Evolutionary conservation across 1,140 invertebrate species (phyloP).

Genomic region (Rhizoglyphus robini): DNA sequence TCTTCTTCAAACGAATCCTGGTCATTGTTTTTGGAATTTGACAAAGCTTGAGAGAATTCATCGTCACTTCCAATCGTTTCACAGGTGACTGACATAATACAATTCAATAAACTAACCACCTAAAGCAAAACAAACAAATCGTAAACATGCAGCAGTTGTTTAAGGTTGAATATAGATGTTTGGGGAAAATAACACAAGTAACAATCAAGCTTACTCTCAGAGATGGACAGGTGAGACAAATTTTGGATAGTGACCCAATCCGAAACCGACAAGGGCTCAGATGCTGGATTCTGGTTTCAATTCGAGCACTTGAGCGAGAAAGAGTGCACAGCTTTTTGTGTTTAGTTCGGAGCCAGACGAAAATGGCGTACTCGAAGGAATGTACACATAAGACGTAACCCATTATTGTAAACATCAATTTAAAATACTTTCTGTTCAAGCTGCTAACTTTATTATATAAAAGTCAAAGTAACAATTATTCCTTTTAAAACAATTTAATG

Average conservation of each 20-base stretch:
- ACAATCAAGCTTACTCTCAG: no score
- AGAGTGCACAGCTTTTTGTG: no score
- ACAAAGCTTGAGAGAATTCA: background rate
- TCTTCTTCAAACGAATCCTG: constrained; percentile 17
- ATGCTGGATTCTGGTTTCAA: no score
- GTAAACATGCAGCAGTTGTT: background rate
- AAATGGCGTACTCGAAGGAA: background rate
- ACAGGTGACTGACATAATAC: background rate
- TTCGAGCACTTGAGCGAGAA: no score
- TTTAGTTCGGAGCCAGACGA: no score
- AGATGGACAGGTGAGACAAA: no score
- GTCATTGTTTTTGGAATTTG: background rate
- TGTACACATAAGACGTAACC: background rate
- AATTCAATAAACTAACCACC: background rate
- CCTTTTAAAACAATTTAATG: background rate
- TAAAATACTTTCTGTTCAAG: no score
- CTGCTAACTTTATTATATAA: background rate
- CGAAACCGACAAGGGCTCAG: no score
- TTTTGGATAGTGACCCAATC: no score
- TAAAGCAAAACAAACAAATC: background rate
- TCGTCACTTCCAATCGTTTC: background rate
- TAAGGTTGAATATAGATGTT: background rate
- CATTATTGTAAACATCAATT: background rate
- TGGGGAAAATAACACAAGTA: background rate
- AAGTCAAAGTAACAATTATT: background rate